Evolutionary conservation across 2,888 invertebrate species (phyloP), one percentile per base, ranked within the genome.

Genomic region (Athalia cordata): DNA sequence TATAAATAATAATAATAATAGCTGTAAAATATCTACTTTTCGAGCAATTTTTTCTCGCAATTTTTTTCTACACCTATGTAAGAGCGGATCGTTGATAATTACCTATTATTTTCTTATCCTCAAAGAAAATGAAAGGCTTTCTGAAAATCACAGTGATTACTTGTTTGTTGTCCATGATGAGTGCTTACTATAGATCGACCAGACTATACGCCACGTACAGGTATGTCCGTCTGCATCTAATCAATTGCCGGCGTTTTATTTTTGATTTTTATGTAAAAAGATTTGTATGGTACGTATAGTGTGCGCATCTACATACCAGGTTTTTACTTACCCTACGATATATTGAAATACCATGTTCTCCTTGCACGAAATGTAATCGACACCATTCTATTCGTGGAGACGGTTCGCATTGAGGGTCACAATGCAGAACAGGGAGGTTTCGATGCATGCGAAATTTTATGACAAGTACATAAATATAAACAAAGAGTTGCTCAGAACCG

Each of bases 401-500:
- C 68, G 43, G 52, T 68, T 43, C 43, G 47, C 47, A 72, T 15
- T 57, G 9, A 29, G 11, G 52, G n/a, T 29, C 7, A 43, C 13
- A 3, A 72, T 72, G 72, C 59, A 47, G 13, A 59, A 45, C 8
- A 45, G 5, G 4, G 59, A 55, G 6, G 47, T 47, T 3, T 47
- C 59, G 4, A 59, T 59, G 13, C 47, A 47, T 72, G 52, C 13
- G 3, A 13, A 47, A 59, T 72, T 72, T 59, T 72, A 72, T 47
- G 43, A 72, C 72, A 59, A 72, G 59, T 72, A 72, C 59, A 72
- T 59, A 59, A 72, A 9, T 45, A 49, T 72, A 47, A 72, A 72
- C 59, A 59, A 59, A 47, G n/a, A 8, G 13, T 72, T 72, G 47
- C 59, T 72, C 2, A 72, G 47, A 59, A 59, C 13, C 5, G 72